These are phyloP conservation scores for Desmodus rotundus DNA, from an alignment of 2,113 vertebrate species.

Conservation along the genomic window DNA sequence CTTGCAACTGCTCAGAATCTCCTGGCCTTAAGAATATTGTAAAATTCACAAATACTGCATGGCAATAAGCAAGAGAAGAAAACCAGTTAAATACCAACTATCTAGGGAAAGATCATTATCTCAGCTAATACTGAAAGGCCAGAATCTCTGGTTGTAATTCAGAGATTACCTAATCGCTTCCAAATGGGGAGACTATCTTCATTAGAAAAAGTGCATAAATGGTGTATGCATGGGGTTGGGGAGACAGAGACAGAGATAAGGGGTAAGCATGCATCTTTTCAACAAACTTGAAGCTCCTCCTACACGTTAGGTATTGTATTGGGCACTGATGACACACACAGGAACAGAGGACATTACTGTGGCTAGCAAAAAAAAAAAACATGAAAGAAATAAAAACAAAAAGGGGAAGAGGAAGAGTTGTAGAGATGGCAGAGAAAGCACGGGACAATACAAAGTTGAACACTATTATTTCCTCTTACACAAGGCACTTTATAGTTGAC, in stretches of 20 bases:
- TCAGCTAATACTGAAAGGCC: constrained; percentile 80
- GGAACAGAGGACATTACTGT: background rate
- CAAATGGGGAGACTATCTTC: constrained; percentile 68
- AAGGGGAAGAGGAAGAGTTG: background rate
- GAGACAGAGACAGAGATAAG: background rate
- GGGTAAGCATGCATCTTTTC: background rate
- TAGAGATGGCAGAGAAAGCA: background rate
- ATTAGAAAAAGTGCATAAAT: constrained; percentile 71
- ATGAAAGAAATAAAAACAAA: background rate
- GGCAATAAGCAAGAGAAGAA: constrained; percentile 77
- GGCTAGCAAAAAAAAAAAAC: background rate
- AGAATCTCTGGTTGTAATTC: constrained; percentile 76
- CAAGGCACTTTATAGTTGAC: background rate
- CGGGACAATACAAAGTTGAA: background rate
- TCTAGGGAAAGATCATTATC: constrained; percentile 79
- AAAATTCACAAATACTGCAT: constrained; percentile 76
- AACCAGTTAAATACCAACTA: constrained; percentile 83
- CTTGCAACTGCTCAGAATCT: constrained; percentile 23
- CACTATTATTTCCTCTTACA: background rate
- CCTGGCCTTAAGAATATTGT: constrained; percentile 35
- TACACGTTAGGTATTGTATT: background rate
- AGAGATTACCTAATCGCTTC: constrained; percentile 78
- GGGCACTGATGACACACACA: background rate
- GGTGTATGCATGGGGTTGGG: background rate
- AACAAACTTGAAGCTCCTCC: background rate